These are phyloP conservation scores for Isoperla grammatica DNA, from an alignment of 2,888 invertebrate species.

Conservation along the genomic window DNA sequence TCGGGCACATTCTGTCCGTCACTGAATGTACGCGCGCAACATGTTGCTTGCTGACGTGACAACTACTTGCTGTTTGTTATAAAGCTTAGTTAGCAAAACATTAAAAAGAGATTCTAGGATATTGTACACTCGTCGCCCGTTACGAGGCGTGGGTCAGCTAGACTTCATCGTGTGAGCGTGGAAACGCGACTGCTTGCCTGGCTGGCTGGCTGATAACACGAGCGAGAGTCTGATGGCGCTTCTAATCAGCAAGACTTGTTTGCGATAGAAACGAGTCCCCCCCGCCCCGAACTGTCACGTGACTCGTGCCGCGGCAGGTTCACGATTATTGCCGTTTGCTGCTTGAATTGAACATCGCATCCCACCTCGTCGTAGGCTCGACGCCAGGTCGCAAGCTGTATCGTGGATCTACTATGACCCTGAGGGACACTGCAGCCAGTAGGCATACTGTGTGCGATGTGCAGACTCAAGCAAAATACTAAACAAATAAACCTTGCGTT, in stretches of 20 bases:
- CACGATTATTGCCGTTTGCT: too few species aligned
- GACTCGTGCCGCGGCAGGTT: neutral
- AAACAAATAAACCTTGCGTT: too few species aligned
- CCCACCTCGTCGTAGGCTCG: too few species aligned
- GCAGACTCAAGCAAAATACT: too few species aligned
- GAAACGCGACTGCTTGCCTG: neutral
- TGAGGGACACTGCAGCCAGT: too few species aligned
- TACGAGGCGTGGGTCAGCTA: neutral
- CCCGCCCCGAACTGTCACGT: neutral
- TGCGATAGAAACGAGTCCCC: constrained; percentile 3
- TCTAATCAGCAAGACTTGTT: constrained; percentile 7
- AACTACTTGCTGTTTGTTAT: too few species aligned
- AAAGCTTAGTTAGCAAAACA: too few species aligned
- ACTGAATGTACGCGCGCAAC: neutral
- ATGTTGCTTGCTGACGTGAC: neutral
- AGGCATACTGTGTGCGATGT: too few species aligned
- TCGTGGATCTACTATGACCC: too few species aligned
- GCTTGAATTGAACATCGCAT: too few species aligned
- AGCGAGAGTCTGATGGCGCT: neutral
- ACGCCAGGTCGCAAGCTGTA: too few species aligned
- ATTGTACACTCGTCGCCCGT: neutral
- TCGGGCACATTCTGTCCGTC: neutral
- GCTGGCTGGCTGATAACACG: neutral
- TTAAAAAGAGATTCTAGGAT: neutral
- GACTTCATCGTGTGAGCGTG: neutral